Conservation (phyloP, 2,113 vertebrate species). For the Dicerorhinus sumatrensis region DNA sequence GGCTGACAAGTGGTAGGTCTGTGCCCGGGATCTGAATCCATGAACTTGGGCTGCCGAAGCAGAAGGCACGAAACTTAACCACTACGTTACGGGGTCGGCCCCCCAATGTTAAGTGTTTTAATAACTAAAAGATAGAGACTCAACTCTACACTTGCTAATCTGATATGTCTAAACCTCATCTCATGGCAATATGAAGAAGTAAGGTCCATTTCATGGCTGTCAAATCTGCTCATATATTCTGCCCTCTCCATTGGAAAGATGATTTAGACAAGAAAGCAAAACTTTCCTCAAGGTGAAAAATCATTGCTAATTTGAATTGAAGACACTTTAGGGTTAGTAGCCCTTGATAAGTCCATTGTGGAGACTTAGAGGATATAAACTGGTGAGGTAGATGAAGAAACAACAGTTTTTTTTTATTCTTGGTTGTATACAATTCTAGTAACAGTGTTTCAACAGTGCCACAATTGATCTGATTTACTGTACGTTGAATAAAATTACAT, state of each 20-base stretch:
- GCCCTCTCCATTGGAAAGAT: background rate
- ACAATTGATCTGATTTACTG: background rate
- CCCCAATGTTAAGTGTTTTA: background rate
- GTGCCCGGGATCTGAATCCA: no score
- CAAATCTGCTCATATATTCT: background rate
- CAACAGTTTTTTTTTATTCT: background rate
- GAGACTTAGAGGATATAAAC: background rate
- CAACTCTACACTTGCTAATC: background rate
- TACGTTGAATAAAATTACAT: constrained; percentile 14
- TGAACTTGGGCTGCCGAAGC: no score
- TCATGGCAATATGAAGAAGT: background rate
- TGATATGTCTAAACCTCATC: background rate
- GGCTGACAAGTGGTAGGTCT: no score
- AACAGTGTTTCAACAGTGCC: background rate
- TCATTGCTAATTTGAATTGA: background rate
- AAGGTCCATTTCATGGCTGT: background rate
- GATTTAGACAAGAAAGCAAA: background rate
- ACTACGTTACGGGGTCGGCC: no score
- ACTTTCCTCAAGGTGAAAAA: background rate
- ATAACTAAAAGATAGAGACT: background rate
- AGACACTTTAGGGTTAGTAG: background rate
- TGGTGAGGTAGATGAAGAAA: background rate
- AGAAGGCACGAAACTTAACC: no score
- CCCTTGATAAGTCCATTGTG: background rate
- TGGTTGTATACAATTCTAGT: background rate